Base-by-base conservation (phyloP, 2,888 invertebrate species). In the Drosophila aldrichi region DNA sequence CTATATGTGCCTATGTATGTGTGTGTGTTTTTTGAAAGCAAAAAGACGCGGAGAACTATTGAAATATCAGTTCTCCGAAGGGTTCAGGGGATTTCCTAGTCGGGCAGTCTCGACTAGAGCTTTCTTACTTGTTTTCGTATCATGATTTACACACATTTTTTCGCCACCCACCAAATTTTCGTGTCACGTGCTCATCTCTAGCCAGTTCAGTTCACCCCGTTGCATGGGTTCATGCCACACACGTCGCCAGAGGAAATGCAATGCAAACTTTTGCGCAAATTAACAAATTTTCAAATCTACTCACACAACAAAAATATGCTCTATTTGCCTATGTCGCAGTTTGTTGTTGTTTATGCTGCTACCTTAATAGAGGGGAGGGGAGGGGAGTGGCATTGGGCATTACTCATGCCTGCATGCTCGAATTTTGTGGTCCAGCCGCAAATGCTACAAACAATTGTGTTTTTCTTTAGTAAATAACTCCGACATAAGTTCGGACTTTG, bases 381-480 rank as follows among this genome's bases (percentile, higher is more conserved):
- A 2, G 7, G 18, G 51, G 22, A 6, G 29, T 18, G 70, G 61
- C 25, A 34, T 2, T 32, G 54, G 54, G 38, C 25, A 25, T n/a
- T n/a, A n/a, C 36, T 18, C 48, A 29, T 32, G 20, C 25, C 29
- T 10, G 56, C 68, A 61, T 65, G 79, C 59, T 48, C 55, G 44
- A 68, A 73, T 41, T 67, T 74, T 58, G 67, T 79, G 81, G 58
- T 34, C 66, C 46, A 64, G 48, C 82, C 87, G 59, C 77, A 89
- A 82, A 67, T 77, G 79, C 75, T 72, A 65, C 85, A 88, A 81
- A 85, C 88, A 89, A 89, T 87, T 84, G 85, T 79, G 85, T 87
- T 84, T 74, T 87, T 89, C 89, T 81, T 89, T 89, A 89, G 84
- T 84, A 84, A 84, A 84, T 84, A 84, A 79, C 75, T 62, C 73